phyloP scores from a whole-genome alignment of 2,113 vertebrate genomes.

The Galemys pyrenaicus region DNA sequence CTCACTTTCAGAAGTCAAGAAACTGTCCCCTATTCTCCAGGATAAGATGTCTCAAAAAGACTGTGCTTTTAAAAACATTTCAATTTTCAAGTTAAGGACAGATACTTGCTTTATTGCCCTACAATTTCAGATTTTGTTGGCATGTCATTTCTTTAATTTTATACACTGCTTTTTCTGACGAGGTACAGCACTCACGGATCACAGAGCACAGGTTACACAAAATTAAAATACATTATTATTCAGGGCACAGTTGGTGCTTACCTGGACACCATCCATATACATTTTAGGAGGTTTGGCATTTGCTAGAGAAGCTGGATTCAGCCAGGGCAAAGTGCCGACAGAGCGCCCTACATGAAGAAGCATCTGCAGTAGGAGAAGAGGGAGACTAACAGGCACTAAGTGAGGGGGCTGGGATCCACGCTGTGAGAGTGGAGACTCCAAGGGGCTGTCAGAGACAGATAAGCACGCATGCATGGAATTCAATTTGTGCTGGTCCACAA shows the following conservation, averaged over 20 bases:
- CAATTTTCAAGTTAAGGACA: background rate
- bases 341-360: background rate
- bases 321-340: background rate
- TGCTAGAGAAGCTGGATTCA: conserved; percentile 1
- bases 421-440: background rate
- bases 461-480: conserved; percentile 69
- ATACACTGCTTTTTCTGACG: background rate
- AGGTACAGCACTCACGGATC: background rate
- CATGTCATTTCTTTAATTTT: background rate
- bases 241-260: background rate
- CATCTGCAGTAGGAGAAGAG: background rate
- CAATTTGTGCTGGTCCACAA: conserved; percentile 69
- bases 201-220: background rate
- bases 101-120: background rate
- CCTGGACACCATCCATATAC: conserved; percentile 20
- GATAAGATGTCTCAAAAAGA: background rate
- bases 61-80: background rate
- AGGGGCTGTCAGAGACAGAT: conserved; percentile 66
- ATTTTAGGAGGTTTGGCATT: conserved; percentile 15
- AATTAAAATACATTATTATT: conserved; percentile 31
- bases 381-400: background rate
- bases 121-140: background rate
- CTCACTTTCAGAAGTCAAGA: background rate
- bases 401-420: background rate
- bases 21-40: background rate